Evolutionary conservation across 2,797 vertebrate species (phyloP).

Genomic region (Diceros bicornis): DNA sequence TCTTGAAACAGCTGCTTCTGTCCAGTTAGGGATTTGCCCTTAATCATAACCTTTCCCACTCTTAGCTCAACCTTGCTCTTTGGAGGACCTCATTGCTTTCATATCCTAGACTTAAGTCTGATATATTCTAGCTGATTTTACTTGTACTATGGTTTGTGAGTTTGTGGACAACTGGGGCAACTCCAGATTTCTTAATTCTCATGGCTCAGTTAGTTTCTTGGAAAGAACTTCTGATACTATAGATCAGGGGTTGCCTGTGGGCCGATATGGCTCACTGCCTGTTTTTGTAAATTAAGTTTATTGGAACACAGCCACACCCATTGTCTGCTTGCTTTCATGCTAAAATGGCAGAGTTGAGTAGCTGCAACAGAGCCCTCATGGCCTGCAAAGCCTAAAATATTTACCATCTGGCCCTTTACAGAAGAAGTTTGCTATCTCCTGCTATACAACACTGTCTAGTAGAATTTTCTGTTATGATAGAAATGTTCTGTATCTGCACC

Average conservation of each 20-base stretch:
- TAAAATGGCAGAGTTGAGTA: neutral
- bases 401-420: neutral
- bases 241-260: neutral
- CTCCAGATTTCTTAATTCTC: slow-evolving; percentile 36
- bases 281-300: slow-evolving; percentile 72
- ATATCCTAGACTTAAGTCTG: neutral
- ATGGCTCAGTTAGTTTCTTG: slow-evolving; percentile 36
- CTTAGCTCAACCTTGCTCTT: neutral
- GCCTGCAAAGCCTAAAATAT: slow-evolving; percentile 16
- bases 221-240: slow-evolving; percentile 22
- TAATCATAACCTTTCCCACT: neutral
- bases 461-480: slow-evolving; percentile 21
- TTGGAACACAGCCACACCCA: slow-evolving; percentile 2
- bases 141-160: neutral
- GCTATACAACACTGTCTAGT: neutral
- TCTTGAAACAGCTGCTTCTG: neutral
- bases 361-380: neutral
- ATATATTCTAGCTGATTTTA: slow-evolving; percentile 47
- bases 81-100: neutral
- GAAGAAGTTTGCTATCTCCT: neutral
- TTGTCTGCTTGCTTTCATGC: slow-evolving; percentile 38
- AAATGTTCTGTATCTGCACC: neutral
- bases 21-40: neutral
- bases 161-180: neutral
- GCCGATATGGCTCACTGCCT: neutral